phyloP scores from a whole-genome alignment of 2,888 invertebrate species.

The Idaea dimidiata region DNA sequence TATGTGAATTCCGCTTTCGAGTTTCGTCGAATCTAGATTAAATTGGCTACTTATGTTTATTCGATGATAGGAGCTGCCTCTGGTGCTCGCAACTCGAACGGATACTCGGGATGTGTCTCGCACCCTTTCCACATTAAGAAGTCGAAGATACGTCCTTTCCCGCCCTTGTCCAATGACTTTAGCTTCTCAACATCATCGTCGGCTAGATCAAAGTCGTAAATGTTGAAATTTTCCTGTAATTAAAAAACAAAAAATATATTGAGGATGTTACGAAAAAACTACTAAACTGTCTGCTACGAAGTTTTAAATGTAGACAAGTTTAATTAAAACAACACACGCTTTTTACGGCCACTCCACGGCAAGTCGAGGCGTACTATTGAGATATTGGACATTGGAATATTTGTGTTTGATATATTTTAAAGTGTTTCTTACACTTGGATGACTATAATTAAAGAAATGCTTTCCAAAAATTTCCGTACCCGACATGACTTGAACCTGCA shows the following conservation, averaged over 20 bases:
- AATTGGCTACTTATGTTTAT: not conserved
- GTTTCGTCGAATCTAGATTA: too few relatives aligned
- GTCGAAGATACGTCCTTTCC: constrained; percentile 84
- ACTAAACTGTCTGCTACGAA: not conserved
- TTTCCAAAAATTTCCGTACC: too few relatives aligned
- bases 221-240: constrained; percentile 82
- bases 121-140: constrained; percentile 85
- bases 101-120: constrained; percentile 86
- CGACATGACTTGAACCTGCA: too few relatives aligned
- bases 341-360: too few relatives aligned
- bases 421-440: too few relatives aligned
- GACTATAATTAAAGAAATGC: too few relatives aligned
- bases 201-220: constrained; percentile 83
- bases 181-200: constrained; percentile 78
- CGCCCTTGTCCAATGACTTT: constrained; percentile 81
- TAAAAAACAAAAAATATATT: constrained; percentile 7
- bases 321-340: too few relatives aligned
- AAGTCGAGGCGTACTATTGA: too few relatives aligned
- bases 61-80: constrained; percentile 5
- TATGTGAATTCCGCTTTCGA: too few relatives aligned
- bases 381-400: too few relatives aligned
- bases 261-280: not conserved
- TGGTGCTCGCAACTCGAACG: constrained; percentile 65
- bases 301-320: too few relatives aligned
- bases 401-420: too few relatives aligned